Base-by-base conservation (phyloP, 2,797 vertebrate species). In the Eulemur mongoz region DNA sequence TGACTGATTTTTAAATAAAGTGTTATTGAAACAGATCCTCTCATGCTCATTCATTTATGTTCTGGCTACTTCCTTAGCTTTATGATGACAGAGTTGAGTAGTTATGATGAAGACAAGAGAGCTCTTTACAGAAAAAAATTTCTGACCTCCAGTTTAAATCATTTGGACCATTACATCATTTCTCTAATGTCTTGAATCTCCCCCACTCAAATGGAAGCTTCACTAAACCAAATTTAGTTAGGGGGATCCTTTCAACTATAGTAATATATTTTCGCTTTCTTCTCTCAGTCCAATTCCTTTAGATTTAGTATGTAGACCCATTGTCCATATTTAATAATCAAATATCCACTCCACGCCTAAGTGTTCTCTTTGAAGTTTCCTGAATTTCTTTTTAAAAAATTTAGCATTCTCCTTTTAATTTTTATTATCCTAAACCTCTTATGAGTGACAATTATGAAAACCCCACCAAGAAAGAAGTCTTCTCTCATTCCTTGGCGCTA, bases 1-100 rank as follows among this genome's bases (percentile, higher is more conserved):
- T 14, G 35, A 63, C 10, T 50, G 27, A 78, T 81, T 72, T 85
- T 85, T 93, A 83, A 95, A 87, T 73, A 78, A 83, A 86, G 45
- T 5, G 30, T 67, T 83, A 65, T 40, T 50, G 12, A 38, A 93
- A 92, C 61, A 92, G 32, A 83, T 73, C 4, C 10, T 69, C 18
- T 18, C 40, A 61, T 32, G 4, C 22, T 20, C 48, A 63, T 14
- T 76, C 35, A 11, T 27, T 96, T 82, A 18, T 63, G 6, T 50
- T 17, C 59, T 88, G 23, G 11, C 35, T 65, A 27, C 22, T 88
- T 78, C 25, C 7, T 75, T 89, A 87, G 30, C 82, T 73, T 70
- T 95, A 52, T 45, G 40, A 67, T 50, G 25, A 18, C 40, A 96
- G 43, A 80, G 20, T 4, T 59, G 43, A 84, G 50, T 40, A 78